A percentile compares a stretch with the other conserved stretches of the same genome.
phyloP scores from a whole-genome alignment of 2,113 vertebrate genomes.

The Physeter macrocephalus region DNA sequence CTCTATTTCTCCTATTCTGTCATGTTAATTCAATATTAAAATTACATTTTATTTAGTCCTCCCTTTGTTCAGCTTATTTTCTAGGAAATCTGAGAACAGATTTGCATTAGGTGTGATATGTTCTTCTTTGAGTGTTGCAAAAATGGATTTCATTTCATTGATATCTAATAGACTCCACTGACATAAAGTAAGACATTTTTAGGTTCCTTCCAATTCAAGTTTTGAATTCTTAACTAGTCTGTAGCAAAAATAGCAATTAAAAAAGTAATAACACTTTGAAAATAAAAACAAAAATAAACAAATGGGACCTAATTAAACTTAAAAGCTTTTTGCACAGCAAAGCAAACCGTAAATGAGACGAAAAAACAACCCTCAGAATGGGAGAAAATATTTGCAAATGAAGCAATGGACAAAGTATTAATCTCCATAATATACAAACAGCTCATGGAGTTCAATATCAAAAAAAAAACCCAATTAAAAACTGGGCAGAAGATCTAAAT shows the following conservation, averaged over 20 bases:
- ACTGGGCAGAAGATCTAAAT: too few relatives aligned
- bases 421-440: too few relatives aligned
- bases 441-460: too few relatives aligned
- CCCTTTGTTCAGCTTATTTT: slow-evolving; percentile 50
- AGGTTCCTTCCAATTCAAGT: slow-evolving; percentile 54
- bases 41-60: slow-evolving; percentile 30
- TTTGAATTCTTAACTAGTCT: slow-evolving; percentile 65
- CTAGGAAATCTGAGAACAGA: slow-evolving; percentile 46
- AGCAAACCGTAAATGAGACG: too few relatives aligned
- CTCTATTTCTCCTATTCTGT: background rate
- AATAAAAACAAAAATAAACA: too few relatives aligned
- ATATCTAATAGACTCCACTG: slow-evolving; percentile 42
- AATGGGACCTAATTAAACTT: too few relatives aligned
- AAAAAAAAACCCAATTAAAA: too few relatives aligned
- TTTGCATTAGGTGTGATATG: slow-evolving; percentile 35
- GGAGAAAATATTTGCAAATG: too few relatives aligned
- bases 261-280: slow-evolving; percentile 24
- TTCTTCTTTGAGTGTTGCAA: slow-evolving; percentile 41
- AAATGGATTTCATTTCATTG: slow-evolving; percentile 53
- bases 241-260: slow-evolving; percentile 53
- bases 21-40: slow-evolving; percentile 1
- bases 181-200: slow-evolving; percentile 62
- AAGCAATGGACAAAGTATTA: too few relatives aligned
- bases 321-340: too few relatives aligned
- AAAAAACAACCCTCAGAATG: too few relatives aligned